Evolutionary conservation across 2,113 vertebrate species (phyloP).

Genomic region (Chlorocebus sabaeus): DNA sequence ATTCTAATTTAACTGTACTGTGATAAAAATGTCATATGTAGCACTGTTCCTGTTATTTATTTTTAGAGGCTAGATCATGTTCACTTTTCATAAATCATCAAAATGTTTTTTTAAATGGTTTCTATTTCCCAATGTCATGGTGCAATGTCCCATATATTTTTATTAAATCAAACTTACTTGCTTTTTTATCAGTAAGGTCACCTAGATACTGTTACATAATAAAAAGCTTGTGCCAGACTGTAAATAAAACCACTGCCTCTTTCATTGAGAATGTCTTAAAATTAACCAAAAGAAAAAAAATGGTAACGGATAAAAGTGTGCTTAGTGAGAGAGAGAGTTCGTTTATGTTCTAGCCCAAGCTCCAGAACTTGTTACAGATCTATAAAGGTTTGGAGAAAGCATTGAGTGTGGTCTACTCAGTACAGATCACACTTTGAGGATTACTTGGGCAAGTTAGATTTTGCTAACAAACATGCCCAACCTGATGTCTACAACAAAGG

Average conservation of each 20-base stretch:
- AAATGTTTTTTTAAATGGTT: not conserved
- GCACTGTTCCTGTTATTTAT: not conserved
- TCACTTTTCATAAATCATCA: not conserved
- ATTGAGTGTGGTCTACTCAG: not conserved
- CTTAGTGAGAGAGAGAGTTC: not conserved
- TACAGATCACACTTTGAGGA: not conserved
- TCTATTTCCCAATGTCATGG: not conserved
- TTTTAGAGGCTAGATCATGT: not conserved
- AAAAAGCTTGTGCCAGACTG: not conserved
- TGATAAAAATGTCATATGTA: not conserved
- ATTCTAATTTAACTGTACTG: not conserved
- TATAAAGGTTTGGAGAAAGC: not conserved
- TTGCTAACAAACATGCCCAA: not conserved
- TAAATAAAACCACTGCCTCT: not conserved
- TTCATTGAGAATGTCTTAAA: not conserved
- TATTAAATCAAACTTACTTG: not conserved
- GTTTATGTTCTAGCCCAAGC: not conserved
- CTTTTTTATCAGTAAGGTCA: not conserved
- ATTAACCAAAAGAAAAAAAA: not conserved
- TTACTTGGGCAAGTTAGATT: not conserved
- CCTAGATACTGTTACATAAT: not conserved
- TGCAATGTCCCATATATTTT: not conserved
- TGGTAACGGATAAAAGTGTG: not conserved
- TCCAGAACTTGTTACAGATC: not conserved
- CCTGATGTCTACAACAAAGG: not conserved